phyloP scores from a whole-genome alignment of 2,797 vertebrate genomes.

The Pelochelys cantorii region DNA sequence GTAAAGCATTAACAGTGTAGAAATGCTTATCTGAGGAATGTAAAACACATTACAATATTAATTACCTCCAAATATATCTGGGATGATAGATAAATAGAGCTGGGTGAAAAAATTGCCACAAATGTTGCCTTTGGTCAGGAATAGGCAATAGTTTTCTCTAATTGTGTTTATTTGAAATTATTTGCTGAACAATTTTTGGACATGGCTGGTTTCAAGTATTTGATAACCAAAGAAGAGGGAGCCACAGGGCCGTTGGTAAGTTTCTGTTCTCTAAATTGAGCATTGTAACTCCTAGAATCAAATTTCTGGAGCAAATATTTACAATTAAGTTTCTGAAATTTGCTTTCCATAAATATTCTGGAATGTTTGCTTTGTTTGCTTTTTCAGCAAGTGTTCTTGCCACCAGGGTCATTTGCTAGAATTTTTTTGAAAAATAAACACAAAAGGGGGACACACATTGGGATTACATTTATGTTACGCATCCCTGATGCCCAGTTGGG shows the following conservation, averaged over 20 bases:
- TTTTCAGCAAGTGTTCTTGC: not conserved
- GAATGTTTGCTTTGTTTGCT: not conserved
- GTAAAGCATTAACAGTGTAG: not conserved
- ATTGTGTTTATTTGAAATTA: not conserved
- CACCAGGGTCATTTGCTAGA: not conserved
- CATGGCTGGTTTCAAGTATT: not conserved
- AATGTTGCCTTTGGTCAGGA: not conserved
- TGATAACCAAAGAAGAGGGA: not conserved
- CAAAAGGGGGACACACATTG: not conserved
- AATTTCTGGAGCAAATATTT: not conserved
- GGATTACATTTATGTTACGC: not conserved
- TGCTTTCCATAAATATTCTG: not conserved
- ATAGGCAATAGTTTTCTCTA: not conserved
- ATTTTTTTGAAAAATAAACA: not conserved
- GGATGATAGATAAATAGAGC: not conserved
- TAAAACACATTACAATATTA: not conserved
- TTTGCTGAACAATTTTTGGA: not conserved
- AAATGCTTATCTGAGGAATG: not conserved
- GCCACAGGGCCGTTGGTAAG: not conserved
- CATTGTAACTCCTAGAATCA: accelerated
- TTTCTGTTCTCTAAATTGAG: accelerated
- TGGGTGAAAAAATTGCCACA: not conserved
- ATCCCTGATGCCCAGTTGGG: not conserved
- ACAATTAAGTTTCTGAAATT: not conserved
- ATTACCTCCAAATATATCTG: not conserved